Conservation (phyloP, 2,113 vertebrate genomes). For the Oophaga pumilio region DNA sequence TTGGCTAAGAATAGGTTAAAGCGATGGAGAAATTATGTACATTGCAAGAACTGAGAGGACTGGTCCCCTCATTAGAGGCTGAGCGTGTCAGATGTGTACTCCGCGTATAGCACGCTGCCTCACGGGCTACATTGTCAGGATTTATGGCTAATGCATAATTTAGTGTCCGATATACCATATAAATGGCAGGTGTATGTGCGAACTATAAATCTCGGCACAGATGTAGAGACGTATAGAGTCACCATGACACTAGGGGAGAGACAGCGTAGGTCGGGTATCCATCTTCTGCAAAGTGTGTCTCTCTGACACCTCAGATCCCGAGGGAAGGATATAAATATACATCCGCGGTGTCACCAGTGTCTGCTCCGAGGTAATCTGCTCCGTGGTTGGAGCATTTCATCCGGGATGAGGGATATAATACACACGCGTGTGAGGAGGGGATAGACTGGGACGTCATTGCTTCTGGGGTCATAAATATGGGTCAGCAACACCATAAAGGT, state of each 20-base stretch:
- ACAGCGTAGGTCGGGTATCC: not conserved
- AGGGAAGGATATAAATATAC: slow-evolving; percentile 52
- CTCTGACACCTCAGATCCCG: slow-evolving; percentile 47
- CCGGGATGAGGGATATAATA: slow-evolving; percentile 16
- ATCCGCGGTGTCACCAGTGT: not conserved
- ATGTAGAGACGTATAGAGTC: not conserved
- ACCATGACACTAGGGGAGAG: not conserved
- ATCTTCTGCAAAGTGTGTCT: not conserved
- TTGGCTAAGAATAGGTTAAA: not conserved
- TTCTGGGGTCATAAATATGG: slow-evolving; percentile 31
- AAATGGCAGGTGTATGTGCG: not conserved
- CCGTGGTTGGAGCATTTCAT: slow-evolving; percentile 21
- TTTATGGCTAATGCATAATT: not conserved
- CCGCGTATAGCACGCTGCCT: not conserved
- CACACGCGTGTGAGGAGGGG: slow-evolving; percentile 3
- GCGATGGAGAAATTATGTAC: not conserved
- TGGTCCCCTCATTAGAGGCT: not conserved
- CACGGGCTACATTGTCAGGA: not conserved
- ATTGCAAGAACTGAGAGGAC: not conserved
- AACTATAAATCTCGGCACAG: not conserved
- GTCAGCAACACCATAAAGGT: slow-evolving; percentile 9
- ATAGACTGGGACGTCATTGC: not conserved
- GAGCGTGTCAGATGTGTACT: not conserved
- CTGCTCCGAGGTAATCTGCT: slow-evolving; percentile 26
- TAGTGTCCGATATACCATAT: not conserved